Base-by-base conservation (phyloP, 2,888 invertebrate species). In the Nipponacmea schrenckii region DNA sequence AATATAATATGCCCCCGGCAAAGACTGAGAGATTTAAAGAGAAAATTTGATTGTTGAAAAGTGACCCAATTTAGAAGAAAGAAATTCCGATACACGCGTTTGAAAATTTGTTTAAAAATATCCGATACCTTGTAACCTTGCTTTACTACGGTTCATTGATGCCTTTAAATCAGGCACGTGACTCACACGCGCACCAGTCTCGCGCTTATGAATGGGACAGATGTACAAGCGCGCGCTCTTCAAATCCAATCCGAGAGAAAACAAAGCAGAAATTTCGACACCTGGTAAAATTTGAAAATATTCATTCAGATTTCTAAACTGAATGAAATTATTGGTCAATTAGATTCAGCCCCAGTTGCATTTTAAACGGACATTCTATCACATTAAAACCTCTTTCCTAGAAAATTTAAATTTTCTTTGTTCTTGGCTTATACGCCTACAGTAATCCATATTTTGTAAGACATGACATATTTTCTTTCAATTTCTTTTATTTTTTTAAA, bases 211-310 rank as follows among this genome's bases (percentile, higher is more conserved):
- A 56, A 56, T 56, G 56, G 14, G 56, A 24, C 56, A 56, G 56
- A 56, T 56, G 56, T 56, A 56, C 56, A 56, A 24, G 20, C 56
- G 56, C 56, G 56, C 56, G 56, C 56, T 20, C 56, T 20, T 56
- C 12, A 56, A 56, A 56, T 24, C 12, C 56, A 56, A 56, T 24
- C 24, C 24, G 56, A 56, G 24, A 14, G 5, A 20, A 56, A 56
- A 56, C 56, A 56, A 56, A 56, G 56, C 20, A 56, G 24, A 56
- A 56, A 24, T 24, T 1, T 14, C 56, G 24, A 24, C 56, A 24
- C 20, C 24, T 56, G 24, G 56, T 10, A 24, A 24, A 56, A 56
- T 56, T 56, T 56, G 56, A 56, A 56, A 56, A 24, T 24, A 20
- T 56, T 56, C 56, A 56, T 24, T 56, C 24, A 20, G 10, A 20